Base-by-base conservation (phyloP, 2,113 vertebrate species). In the Melanerpes formicivorus region DNA sequence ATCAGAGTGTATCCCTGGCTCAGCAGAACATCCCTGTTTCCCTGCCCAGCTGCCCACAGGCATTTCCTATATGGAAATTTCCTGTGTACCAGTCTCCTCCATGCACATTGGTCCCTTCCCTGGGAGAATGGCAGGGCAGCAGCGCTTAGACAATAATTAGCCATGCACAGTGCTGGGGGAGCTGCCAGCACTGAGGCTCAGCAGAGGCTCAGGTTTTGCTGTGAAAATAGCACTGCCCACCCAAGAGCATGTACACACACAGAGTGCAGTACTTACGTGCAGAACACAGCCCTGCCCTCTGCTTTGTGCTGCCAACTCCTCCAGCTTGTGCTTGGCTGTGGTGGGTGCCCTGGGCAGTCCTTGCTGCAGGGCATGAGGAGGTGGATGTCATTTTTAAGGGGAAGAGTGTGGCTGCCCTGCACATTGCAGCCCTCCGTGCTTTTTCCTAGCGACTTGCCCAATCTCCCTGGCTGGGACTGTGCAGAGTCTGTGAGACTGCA, bases 331-430 rank as follows among this genome's bases (percentile, higher is more conserved):
- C 64, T 81, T 79, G 79, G 63, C 59, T 66, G 34, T 44, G 67
- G n/a, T 2, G 2, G n/a, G 9, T 34, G 26, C 78, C 58, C 65
- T 40, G 60, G 80, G 55, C 69, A 77, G 73, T 42, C 46, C 62
- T 73, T 76, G 40, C 84, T 65, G 40, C 48, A 59, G 65, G 65
- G 19, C 65, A n/a, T 34, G 37, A 83, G 67, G 46, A 94, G 72
- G 42, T 73, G 80, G 82, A 69, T 95, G 64, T 32, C 14, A 40
- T 70, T 93, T 94, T 80, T 76, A 60, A 93, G 80, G 70, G 60
- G 66, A 50, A 65, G 82, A 73, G 18, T 23, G 32, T 66, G 55
- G n/a, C 66, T 90, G 55, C 59, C 48, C 66, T 69, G 66, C 63
- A 65, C 44, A 11, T 17, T 79, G 74, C 34, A 71, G 44, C n/a